Conservation (phyloP, 2,113 vertebrate genomes). For the Eptesicus fuscus region DNA sequence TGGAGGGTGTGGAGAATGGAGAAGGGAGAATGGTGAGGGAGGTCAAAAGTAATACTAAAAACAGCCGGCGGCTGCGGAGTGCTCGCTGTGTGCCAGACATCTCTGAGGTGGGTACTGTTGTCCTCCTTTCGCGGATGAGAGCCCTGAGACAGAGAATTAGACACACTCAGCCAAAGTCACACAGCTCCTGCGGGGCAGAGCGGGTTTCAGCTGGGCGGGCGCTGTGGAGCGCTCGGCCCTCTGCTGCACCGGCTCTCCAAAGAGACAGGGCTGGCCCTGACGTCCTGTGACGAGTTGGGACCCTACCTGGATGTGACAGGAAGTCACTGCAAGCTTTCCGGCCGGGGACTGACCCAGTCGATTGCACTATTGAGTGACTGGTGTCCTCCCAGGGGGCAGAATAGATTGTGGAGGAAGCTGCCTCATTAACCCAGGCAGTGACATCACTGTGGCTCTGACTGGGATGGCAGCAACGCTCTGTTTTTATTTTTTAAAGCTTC, state of each 20-base stretch:
- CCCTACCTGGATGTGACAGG: neutral
- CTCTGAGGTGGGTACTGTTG: neutral
- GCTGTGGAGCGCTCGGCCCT: accelerated
- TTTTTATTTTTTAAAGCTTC: neutral
- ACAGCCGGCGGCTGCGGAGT: neutral
- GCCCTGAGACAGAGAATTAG: neutral
- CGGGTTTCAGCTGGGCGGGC: neutral
- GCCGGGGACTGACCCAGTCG: neutral
- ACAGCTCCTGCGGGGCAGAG: neutral
- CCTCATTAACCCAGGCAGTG: neutral
- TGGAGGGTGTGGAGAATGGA: neutral
- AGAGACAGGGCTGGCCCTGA: neutral
- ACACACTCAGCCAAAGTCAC: neutral
- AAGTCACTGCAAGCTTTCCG: neutral
- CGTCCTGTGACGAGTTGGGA: neutral
- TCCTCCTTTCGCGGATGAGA: neutral
- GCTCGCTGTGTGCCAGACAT: neutral
- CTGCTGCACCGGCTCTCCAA: neutral
- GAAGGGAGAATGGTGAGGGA: neutral
- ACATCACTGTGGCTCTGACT: neutral
- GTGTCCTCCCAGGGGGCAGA: neutral
- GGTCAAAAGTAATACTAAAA: neutral
- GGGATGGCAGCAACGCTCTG: neutral
- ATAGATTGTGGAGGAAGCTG: neutral
- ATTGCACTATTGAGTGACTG: neutral